Evolutionary conservation across 2,888 invertebrate genomes (phyloP).

Genomic region (Ischnus inquisitorius): DNA sequence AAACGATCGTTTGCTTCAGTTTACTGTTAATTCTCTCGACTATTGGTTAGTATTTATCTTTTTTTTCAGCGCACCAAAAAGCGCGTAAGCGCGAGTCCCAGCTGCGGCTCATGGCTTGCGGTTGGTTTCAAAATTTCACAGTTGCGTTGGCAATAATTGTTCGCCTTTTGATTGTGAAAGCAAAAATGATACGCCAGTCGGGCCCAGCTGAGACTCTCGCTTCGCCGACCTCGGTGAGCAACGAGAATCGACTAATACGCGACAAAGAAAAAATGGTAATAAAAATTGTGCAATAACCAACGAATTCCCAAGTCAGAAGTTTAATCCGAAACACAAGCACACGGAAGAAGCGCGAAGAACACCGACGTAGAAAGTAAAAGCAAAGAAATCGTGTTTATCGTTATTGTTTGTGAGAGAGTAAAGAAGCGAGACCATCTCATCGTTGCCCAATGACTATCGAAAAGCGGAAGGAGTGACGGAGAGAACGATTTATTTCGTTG

Average conservation of each 20-base stretch:
- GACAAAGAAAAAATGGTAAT: neutral
- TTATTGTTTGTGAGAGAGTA: neutral
- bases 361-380: neutral
- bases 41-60: too few relatives aligned
- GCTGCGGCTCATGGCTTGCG: neutral
- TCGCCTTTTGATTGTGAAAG: neutral
- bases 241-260: neutral
- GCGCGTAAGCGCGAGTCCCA: neutral
- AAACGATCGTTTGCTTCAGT: neutral
- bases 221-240: neutral
- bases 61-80: neutral
- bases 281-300: neutral
- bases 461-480: neutral
- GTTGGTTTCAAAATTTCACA: neutral
- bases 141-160: neutral
- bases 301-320: neutral
- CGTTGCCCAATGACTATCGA: slow-evolving; percentile 8
- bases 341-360: neutral
- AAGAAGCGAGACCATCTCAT: neutral
- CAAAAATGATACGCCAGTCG: neutral
- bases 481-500: slow-evolving; percentile 6
- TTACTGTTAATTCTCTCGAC: too few relatives aligned
- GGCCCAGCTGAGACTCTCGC: neutral
- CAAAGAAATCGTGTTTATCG: neutral
- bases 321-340: neutral